A percentile compares a stretch with the other conserved stretches of the same genome.
phyloP scores from a whole-genome alignment of 2,113 vertebrate species.

The Gobius niger region DNA sequence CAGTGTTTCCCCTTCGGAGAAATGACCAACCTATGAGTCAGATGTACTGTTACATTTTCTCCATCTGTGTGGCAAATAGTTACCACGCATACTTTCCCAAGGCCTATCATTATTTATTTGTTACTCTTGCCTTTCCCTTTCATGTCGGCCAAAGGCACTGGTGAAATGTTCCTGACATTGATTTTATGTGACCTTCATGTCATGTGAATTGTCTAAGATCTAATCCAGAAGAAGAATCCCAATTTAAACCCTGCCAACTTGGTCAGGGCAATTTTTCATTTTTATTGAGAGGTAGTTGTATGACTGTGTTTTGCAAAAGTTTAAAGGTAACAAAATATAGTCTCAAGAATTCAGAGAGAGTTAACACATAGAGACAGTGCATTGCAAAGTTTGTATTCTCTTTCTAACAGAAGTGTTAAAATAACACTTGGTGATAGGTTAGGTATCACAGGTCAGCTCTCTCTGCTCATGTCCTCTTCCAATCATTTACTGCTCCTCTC shows the following conservation, averaged over 20 bases:
- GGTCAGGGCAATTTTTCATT: background rate
- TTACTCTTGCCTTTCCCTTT: conserved; percentile 40
- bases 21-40: conserved; percentile 62
- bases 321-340: background rate
- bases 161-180: conserved; percentile 32
- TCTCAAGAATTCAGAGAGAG: conserved; percentile 22
- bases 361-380: conserved; percentile 31
- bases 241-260: no score
- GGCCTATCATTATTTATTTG: conserved; percentile 48
- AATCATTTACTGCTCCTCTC: conserved; percentile 2
- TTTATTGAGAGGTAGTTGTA: background rate
- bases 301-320: background rate
- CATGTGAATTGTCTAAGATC: conserved; percentile 1
- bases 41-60: conserved; percentile 56
- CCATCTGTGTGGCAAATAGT: conserved; percentile 61
- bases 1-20: conserved; percentile 43
- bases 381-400: conserved; percentile 53
- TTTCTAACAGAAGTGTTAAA: conserved; percentile 68
- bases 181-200: conserved; percentile 28
- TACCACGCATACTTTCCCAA: conserved; percentile 48
- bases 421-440: conserved; percentile 74
- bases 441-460: conserved; percentile 71
- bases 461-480: conserved; percentile 31
- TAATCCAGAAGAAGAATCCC: no score
- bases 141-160: conserved; percentile 22